Evolutionary conservation across 2,113 vertebrate species (phyloP), one percentile per base, ranked within the genome.

Genomic region (Mormoops blainvillei): DNA sequence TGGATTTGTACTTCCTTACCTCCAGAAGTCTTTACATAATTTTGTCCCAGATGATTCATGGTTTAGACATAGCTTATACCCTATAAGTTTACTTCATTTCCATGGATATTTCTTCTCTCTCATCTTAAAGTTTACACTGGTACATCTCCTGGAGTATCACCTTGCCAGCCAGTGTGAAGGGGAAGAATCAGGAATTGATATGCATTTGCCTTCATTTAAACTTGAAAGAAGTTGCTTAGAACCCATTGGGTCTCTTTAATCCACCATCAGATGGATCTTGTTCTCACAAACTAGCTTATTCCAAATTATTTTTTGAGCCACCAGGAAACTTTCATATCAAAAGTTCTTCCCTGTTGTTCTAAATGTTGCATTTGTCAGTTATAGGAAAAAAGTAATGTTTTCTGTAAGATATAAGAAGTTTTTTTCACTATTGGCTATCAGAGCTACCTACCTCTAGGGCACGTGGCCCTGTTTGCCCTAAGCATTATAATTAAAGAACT

Each of bases 91-190:
- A 45, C 67, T 87, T 82, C 52, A 56, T 56, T 54, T 56, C 4
- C 4, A 24, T 41, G 14, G 58, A 15, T 33, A 28, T n/a, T 50
- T 73, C n/a, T n/a, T 70, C 70, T 16, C 18, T 83, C 26, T 71
- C 26, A 26, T 82, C 58, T 36, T 83, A 87, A 54, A 70, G 18
- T 10, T 22, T 31, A 36, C 24, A 43, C 11, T 11, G 8, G 5
- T 41, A 7, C 31, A 18, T 45, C 71, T n/a, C n/a, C n/a, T 18
- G 24, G 36, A 52, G 45, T 76, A 95, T 1, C 96, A 97, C 97
- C 65, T 98, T 97, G 91, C 97, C 93, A 26, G 95, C 97, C 0
- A 94, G 97, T 11, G 48, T 73, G 87, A 98, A n/a, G n/a, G n/a
- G 28, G 22, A 8, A 65, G 52, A 63, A 80, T 54, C 67, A 85